Conservation (phyloP, 2,888 invertebrate genomes). For the Drosophila subquinaria region DNA sequence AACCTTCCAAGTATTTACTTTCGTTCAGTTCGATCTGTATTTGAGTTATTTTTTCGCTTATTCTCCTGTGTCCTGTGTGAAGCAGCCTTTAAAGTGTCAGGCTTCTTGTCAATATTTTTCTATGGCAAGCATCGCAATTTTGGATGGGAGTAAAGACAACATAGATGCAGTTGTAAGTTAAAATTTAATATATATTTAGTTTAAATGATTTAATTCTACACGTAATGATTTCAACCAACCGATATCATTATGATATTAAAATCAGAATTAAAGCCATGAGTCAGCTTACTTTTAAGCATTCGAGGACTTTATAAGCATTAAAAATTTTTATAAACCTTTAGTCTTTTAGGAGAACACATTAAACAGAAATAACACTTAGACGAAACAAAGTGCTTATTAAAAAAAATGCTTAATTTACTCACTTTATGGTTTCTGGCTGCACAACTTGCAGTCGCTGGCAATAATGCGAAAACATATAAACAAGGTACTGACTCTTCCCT, state of each 20-base stretch:
- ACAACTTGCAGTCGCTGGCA: conserved; percentile 77
- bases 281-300: conserved; percentile 1
- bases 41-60: conserved; percentile 50
- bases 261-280: conserved; percentile 8
- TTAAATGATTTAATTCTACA: not conserved
- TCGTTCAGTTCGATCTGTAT: conserved; percentile 72
- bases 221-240: not conserved
- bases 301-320: not conserved
- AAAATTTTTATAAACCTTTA: conserved; percentile 3
- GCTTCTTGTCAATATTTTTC: conserved; percentile 64
- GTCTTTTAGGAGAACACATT: conserved; percentile 27
- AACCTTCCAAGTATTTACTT: conserved; percentile 63
- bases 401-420: conserved; percentile 50
- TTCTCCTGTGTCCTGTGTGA: conserved; percentile 27
- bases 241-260: not conserved
- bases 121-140: conserved; percentile 38
- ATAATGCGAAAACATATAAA: conserved; percentile 45
- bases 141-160: not conserved
- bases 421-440: conserved; percentile 33
- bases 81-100: conserved; percentile 65
- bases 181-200: not conserved
- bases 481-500: not conserved
- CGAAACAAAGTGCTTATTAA: conserved; percentile 36
- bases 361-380: conserved; percentile 39
- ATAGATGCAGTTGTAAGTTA: not conserved